These are phyloP conservation scores for Polyommatus iphigenia DNA, from an alignment of 2,888 invertebrate species.

Conservation along the genomic window DNA sequence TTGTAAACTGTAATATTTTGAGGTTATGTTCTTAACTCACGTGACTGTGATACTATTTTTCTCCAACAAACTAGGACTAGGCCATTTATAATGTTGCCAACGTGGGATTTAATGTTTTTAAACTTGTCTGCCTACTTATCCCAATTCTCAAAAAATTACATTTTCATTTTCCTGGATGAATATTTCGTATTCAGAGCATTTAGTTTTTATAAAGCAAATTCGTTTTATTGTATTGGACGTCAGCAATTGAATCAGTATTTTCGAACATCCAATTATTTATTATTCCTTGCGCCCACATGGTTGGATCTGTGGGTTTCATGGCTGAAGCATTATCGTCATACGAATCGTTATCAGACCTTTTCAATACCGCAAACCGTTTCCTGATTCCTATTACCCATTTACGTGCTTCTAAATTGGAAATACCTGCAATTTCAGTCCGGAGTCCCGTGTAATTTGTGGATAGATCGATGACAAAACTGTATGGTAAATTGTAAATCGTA, in stretches of 20 bases:
- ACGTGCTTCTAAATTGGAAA: neutral
- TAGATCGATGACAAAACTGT: neutral
- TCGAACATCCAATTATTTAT: conserved; percentile 29
- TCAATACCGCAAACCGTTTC: conserved; percentile 14
- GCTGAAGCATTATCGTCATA: conserved; percentile 1
- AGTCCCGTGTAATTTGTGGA: neutral
- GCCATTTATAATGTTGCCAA: neutral
- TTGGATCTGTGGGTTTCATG: conserved; percentile 8
- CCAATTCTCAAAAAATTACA: neutral
- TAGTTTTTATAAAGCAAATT: neutral
- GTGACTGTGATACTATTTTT: conserved; percentile 28
- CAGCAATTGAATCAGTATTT: conserved; percentile 31
- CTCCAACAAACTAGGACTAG: conserved; percentile 3
- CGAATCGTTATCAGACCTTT: conserved; percentile 5
- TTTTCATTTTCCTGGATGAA: neutral
- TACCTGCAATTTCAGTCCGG: neutral
- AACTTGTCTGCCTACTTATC: neutral
- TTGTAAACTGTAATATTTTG: conserved; percentile 31
- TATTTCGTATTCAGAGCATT: neutral
- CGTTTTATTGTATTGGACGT: conserved; percentile 23
- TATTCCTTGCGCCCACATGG: conserved; percentile 32
- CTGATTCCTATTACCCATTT: neutral
- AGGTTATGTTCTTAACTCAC: conserved; percentile 32
- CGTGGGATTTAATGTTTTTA: neutral
- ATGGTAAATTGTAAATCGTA: neutral